phyloP scores from a whole-genome alignment of 2,113 vertebrate genomes.

The Catharus minimus region DNA sequence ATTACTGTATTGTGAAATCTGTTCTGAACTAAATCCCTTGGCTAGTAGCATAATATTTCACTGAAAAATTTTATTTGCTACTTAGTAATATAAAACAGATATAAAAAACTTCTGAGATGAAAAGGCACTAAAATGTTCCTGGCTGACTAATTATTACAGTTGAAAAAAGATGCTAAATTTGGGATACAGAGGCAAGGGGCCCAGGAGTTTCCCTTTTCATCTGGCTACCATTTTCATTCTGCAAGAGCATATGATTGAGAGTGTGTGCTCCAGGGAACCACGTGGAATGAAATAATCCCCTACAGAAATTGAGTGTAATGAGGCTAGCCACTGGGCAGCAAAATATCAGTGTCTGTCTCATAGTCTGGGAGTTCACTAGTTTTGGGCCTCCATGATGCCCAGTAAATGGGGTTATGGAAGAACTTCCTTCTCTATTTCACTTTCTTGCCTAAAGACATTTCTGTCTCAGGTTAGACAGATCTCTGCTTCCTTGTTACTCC shows the following conservation, averaged over 20 bases:
- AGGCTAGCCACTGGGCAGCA: background rate
- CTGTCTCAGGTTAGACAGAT: background rate
- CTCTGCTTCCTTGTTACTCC: background rate
- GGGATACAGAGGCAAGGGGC: background rate
- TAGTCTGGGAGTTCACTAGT: background rate
- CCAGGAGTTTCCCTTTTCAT: background rate
- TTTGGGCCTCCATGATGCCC: background rate
- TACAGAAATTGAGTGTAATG: background rate
- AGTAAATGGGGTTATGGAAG: background rate
- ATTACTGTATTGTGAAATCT: background rate
- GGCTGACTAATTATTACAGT: background rate
- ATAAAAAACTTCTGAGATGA: background rate
- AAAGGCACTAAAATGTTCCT: background rate
- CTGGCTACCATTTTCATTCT: background rate
- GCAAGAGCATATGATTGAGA: background rate
- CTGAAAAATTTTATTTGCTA: background rate
- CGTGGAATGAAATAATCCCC: background rate
- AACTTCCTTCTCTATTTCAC: background rate
- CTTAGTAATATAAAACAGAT: background rate
- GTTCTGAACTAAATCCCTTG: background rate
- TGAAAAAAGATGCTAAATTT: background rate
- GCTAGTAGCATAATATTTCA: background rate
- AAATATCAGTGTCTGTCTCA: background rate
- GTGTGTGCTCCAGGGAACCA: background rate
- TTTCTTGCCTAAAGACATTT: background rate